A percentile compares a stretch with the other conserved stretches of the same genome.
Evolutionary conservation across 2,113 vertebrate species (phyloP).

Genomic region (Pogonocichla stellata): DNA sequence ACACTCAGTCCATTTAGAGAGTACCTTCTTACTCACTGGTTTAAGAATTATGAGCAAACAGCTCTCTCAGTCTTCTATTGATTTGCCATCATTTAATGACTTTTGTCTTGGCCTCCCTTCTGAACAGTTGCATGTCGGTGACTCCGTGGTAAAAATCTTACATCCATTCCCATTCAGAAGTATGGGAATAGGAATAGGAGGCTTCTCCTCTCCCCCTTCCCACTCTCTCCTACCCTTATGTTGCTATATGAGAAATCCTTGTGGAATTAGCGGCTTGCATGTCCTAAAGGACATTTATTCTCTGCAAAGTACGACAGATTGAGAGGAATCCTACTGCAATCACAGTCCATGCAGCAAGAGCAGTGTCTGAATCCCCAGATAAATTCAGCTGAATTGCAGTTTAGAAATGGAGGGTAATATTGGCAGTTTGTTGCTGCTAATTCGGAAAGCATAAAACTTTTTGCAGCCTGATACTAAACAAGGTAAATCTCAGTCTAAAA

Average conservation of each 20-base stretch:
- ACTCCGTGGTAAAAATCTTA: background rate
- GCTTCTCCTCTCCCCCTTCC: background rate
- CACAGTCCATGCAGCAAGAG: background rate
- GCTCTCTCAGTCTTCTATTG: background rate
- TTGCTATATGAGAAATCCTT: background rate
- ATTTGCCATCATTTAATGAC: background rate
- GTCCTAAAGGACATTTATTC: background rate
- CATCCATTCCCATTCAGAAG: background rate
- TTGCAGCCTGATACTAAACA: background rate
- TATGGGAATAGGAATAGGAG: background rate
- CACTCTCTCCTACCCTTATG: background rate
- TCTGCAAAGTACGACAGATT: background rate
- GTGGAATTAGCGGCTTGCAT: background rate
- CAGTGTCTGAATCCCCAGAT: background rate
- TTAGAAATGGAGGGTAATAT: background rate
- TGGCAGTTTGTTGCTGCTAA: background rate
- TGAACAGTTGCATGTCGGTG: background rate
- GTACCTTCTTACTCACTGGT: rapidly evolving
- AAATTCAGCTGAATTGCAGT: background rate
- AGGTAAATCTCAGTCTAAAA: background rate
- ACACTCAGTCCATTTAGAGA: background rate
- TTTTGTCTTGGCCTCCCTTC: background rate
- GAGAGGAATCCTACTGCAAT: background rate
- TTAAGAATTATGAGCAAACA: background rate
- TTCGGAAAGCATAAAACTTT: background rate